A percentile compares a stretch with the other conserved stretches of the same genome.
Evolutionary conservation across 2,113 vertebrate species (phyloP).

Genomic region (Hypomesus transpacificus): DNA sequence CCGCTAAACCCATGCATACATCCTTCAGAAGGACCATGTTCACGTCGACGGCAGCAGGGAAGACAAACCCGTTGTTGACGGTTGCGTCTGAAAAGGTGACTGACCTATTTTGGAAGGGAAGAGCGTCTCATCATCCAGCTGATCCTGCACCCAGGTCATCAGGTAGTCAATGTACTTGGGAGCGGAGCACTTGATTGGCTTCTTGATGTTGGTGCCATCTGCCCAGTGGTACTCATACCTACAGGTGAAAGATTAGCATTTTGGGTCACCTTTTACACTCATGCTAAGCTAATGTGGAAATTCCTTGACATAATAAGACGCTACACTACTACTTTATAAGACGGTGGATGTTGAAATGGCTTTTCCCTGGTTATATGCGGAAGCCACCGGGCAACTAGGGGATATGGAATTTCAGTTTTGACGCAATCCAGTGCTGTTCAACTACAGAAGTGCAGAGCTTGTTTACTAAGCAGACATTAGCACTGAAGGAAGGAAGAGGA

Average conservation of each 20-base stretch:
- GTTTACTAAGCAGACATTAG: too few species aligned
- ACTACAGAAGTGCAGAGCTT: too few species aligned
- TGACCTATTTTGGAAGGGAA: conserved; percentile 97
- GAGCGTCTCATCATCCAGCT: conserved; percentile 95
- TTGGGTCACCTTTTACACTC: too few species aligned
- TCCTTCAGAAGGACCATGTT: background rate
- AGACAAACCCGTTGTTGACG: background rate
- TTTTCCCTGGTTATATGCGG: too few species aligned
- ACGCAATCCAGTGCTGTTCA: too few species aligned
- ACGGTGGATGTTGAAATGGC: too few species aligned
- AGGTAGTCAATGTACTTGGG: conserved; percentile 96
- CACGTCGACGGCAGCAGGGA: background rate
- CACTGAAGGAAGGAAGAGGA: too few species aligned
- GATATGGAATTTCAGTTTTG: too few species aligned
- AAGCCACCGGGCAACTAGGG: too few species aligned
- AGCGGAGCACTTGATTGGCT: conserved; percentile 95
- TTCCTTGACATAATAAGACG: too few species aligned
- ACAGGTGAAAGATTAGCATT: conserved; percentile 6
- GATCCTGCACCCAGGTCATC: conserved; percentile 99
- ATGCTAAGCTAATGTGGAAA: too few species aligned
- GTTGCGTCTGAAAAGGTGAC: conserved; percentile 22
- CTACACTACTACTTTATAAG: too few species aligned
- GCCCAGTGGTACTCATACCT: conserved; percentile 99
- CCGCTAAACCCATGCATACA: background rate
- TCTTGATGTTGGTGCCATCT: conserved; percentile 96